A percentile compares a stretch with the other conserved stretches of the same genome.
Conservation (phyloP, 2,888 invertebrate genomes). For the Priocnemis perturbator region DNA sequence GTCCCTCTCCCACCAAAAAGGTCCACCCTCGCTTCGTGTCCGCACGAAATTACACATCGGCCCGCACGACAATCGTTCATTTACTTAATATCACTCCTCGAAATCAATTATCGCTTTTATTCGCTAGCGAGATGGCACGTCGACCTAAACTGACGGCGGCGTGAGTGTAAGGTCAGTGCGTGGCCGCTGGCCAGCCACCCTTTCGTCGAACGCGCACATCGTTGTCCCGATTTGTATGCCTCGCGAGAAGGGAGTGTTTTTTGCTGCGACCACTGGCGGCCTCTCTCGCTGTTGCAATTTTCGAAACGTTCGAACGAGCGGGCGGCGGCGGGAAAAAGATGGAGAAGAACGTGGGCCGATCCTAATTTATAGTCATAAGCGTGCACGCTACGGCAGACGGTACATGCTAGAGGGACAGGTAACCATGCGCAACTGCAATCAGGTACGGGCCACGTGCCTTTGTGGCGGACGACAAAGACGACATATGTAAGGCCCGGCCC, state of each 20-base stretch:
- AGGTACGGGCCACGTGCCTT: conserved; percentile 47
- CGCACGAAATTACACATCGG: conserved; percentile 43
- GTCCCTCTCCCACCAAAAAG: too few relatives aligned
- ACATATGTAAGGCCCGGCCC: conserved; percentile 38
- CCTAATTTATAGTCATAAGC: conserved; percentile 27
- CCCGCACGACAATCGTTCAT: conserved; percentile 31
- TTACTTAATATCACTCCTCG: conserved; percentile 37
- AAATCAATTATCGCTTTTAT: conserved; percentile 39
- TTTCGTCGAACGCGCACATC: too few relatives aligned
- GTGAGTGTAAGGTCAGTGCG: conserved; percentile 26
- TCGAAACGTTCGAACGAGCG: too few relatives aligned
- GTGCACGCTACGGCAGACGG: conserved; percentile 27
- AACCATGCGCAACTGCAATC: conserved; percentile 52
- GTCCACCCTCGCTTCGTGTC: not conserved
- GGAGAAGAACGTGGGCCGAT: too few relatives aligned
- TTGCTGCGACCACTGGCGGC: too few relatives aligned
- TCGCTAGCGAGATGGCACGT: conserved; percentile 1
- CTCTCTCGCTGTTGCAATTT: conserved; percentile 11
- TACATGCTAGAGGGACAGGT: conserved; percentile 27
- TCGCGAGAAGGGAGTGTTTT: too few relatives aligned
- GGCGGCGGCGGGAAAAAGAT: not conserved
- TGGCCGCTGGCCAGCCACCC: conserved; percentile 23
- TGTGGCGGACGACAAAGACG: conserved; percentile 46
- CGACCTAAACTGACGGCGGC: too few relatives aligned
- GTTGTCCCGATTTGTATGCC: conserved; percentile 11